Base-by-base conservation (phyloP, 2,797 vertebrate genomes). In the Babyrousa celebensis region DNA sequence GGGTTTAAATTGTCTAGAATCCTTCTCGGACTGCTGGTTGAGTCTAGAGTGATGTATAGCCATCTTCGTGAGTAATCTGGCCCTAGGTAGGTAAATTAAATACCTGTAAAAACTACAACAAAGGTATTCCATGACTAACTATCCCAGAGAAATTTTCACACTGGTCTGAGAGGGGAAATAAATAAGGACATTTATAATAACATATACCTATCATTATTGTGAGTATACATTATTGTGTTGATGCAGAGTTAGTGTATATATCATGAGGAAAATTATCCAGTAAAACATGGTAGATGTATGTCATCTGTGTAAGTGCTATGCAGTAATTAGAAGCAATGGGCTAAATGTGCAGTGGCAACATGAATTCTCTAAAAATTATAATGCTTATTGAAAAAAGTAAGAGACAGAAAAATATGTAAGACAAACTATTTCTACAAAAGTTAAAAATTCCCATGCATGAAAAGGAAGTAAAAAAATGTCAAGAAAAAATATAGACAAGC, bases 371-470 rank as follows among this genome's bases (percentile, higher is more conserved):
- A 75, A 32, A 85, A 90, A 86, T 79, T 3, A 21, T 12, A 77
- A 40, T 40, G 63, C 52, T 70, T 48, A 88, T 79, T 75, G n/a
- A 89, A 91, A 94, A 58, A 90, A 32, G 21, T 29, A 88, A 75
- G 78, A 93, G 84, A 43, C n/a, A 91, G 36, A 79, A 84, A 80
- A 85, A 62, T 27, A 9, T 58, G 40, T 27, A 65, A 54, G 3
- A 58, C 23, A 62, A n/a, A 71, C 23, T 7, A 60, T 77, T 82
- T 72, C 78, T 80, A n/a, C 65, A 36, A 84, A 84, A 75, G 23
- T 60, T 71, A 90, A 80, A 78, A 90, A 54, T 43, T 65, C 0
- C 23, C 6, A 36, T 43, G 60, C 1, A 88, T 9, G 11, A 78
- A 88, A 77, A 12, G 72, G 12, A 40, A 91, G 52, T 32, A 58